A percentile compares a stretch with the other conserved stretches of the same genome.
These are phyloP conservation scores for Ovibos moschatus DNA, from an alignment of 2,113 vertebrate genomes.

Conservation along the genomic window DNA sequence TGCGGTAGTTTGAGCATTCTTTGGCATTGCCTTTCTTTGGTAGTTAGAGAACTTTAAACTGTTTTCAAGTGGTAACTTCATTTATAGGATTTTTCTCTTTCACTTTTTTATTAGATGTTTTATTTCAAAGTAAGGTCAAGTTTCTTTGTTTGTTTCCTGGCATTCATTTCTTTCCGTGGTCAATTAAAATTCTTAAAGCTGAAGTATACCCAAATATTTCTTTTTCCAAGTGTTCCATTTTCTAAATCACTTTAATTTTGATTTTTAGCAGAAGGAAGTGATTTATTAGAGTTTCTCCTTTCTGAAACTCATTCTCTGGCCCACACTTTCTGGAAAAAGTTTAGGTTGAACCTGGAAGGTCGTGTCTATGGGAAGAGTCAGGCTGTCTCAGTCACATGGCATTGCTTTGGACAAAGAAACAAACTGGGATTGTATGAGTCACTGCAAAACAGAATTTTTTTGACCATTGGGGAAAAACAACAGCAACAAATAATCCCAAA, in stretches of 20 bases:
- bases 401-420: not conserved
- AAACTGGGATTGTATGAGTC: not conserved
- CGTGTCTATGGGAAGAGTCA: not conserved
- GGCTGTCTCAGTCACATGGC: not conserved
- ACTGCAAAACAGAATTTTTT: not conserved
- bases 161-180: not conserved
- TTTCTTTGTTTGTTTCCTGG: not conserved
- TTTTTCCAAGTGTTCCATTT: not conserved
- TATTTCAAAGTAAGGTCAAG: not conserved
- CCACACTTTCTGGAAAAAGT: not conserved
- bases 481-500: not conserved
- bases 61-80: not conserved
- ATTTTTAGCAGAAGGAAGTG: not conserved
- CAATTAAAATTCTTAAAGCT: conserved; percentile 1
- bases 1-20: no score
- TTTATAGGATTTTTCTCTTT: not conserved
- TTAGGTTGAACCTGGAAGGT: not conserved
- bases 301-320: not conserved
- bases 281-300: not conserved
- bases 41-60: not conserved
- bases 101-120: not conserved
- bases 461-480: not conserved
- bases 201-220: not conserved
- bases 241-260: not conserved
- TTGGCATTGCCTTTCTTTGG: not conserved